A percentile compares a stretch with the other conserved stretches of the same genome.
These are phyloP conservation scores for Neolamprologus sp. DNA, from an alignment of 2,113 vertebrate species.

Conservation along the genomic window DNA sequence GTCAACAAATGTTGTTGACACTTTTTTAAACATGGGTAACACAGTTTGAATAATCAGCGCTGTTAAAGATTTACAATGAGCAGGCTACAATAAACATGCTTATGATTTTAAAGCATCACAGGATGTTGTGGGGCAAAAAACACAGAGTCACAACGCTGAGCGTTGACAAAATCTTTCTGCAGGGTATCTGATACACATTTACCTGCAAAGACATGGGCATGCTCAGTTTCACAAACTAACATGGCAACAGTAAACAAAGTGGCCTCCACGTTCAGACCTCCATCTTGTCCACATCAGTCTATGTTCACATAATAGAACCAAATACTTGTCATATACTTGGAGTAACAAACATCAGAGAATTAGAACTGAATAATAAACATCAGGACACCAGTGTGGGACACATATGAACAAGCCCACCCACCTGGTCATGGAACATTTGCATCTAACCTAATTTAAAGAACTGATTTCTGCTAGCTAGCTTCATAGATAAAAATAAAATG, in stretches of 20 bases:
- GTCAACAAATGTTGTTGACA: background rate
- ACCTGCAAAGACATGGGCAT: background rate
- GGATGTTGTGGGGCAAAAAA: background rate
- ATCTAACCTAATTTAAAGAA: background rate
- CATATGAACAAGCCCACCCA: background rate
- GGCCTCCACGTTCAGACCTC: background rate
- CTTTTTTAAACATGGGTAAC: background rate
- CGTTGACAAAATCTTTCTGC: background rate
- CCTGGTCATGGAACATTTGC: background rate
- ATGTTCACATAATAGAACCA: background rate
- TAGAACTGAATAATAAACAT: background rate
- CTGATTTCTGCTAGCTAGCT: background rate
- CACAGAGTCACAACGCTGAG: background rate
- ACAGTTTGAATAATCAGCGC: background rate
- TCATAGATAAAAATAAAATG: background rate
- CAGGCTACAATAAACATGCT: background rate
- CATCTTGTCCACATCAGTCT: background rate
- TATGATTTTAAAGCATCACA: background rate
- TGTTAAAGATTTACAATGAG: background rate
- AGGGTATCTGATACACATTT: background rate
- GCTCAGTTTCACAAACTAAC: background rate
- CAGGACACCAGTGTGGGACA: background rate
- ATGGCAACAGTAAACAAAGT: background rate
- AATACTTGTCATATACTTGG: background rate
- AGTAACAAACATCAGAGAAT: background rate